These are phyloP conservation scores for Cyprichromis sp. DNA, from an alignment of 2,113 vertebrate genomes.

Conservation along the genomic window DNA sequence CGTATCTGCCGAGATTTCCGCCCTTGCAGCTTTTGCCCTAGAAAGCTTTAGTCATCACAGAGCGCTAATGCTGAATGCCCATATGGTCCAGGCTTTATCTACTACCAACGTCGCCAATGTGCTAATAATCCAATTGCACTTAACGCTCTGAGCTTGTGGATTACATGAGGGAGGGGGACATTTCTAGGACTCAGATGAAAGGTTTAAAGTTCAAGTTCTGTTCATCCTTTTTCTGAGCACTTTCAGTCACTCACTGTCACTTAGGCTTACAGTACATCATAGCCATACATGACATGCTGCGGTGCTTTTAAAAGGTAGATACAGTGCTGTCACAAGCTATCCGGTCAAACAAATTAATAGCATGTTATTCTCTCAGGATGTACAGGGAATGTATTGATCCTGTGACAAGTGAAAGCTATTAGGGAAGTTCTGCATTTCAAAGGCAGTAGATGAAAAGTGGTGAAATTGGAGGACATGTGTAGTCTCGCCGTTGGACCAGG, in stretches of 20 bases:
- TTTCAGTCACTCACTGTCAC: neutral
- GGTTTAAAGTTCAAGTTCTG: constrained; percentile 28
- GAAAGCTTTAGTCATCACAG: neutral
- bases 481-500: neutral
- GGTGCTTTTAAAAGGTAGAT: neutral
- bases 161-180: neutral
- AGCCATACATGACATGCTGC: neutral
- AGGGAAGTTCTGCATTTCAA: constrained; percentile 51
- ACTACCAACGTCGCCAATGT: neutral
- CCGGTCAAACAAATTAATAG: neutral
- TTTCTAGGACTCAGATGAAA: constrained; percentile 4
- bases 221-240: neutral
- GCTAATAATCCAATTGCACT: constrained; percentile 35
- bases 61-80: neutral
- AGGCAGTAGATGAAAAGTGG: constrained; percentile 33
- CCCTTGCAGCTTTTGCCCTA: neutral
- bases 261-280: constrained; percentile 10
- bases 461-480: constrained; percentile 34
- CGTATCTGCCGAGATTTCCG: neutral
- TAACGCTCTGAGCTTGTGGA: constrained; percentile 3
- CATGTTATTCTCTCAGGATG: constrained; percentile 19
- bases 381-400: constrained; percentile 33
- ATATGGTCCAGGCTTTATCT: constrained; percentile 11
- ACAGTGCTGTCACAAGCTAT: neutral
- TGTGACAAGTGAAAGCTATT: constrained; percentile 41